These are phyloP conservation scores for Turritopsis dohrnii DNA, from an alignment of 30 jellyfish, hydroid and myxozoan species.

Conservation along the genomic window DNA sequence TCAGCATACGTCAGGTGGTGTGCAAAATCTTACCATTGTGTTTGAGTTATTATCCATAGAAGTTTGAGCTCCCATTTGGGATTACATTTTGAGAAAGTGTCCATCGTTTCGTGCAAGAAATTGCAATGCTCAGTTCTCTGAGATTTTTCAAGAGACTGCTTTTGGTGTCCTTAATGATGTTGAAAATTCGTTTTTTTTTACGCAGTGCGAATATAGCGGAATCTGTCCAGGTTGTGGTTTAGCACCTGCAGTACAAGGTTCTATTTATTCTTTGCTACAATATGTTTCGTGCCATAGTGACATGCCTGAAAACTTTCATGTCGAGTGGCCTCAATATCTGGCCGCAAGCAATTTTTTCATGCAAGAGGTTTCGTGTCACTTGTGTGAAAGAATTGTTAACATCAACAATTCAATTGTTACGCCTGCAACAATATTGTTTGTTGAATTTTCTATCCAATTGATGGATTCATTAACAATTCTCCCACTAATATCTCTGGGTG, in stretches of 20 bases:
- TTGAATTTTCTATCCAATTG: constrained; percentile 1
- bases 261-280: background rate
- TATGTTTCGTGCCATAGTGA: background rate
- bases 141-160: background rate
- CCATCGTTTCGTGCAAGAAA: too few species aligned
- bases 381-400: background rate
- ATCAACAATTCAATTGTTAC: background rate
- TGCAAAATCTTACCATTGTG: background rate
- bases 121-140: constrained; percentile 22
- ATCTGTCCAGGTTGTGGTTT: background rate
- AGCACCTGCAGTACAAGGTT: background rate
- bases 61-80: background rate
- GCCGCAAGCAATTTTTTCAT: background rate
- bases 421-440: background rate
- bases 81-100: background rate
- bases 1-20: background rate
- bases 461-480: background rate
- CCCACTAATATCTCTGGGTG: background rate
- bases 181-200: constrained; percentile 3
- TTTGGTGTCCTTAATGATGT: background rate
- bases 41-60: background rate
- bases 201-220: background rate
- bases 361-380: background rate
- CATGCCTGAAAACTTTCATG: background rate
- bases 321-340: background rate